Conservation (phyloP, 2,797 vertebrate genomes). For the Threskiornis aethiopicus region DNA sequence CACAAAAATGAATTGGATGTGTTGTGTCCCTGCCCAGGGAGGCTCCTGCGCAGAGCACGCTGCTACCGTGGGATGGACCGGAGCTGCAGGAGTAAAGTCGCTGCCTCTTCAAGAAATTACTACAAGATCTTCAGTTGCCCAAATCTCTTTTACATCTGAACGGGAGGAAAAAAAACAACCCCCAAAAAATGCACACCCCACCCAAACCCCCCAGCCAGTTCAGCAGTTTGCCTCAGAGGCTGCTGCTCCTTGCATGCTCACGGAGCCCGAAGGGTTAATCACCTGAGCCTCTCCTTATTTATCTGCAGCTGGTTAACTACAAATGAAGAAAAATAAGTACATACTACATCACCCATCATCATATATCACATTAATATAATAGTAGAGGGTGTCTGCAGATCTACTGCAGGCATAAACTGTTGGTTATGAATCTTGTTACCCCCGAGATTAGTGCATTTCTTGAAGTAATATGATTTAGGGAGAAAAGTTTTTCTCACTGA, state of each 20-base stretch:
- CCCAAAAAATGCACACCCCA: no score
- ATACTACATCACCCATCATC: neutral
- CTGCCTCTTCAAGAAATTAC: neutral
- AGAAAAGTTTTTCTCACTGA: neutral
- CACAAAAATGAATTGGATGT: rapidly evolving
- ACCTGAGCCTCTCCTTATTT: neutral
- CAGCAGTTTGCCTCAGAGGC: neutral
- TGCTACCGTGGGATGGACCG: rapidly evolving
- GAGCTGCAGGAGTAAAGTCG: neutral
- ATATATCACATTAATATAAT: neutral
- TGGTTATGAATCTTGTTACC: neutral
- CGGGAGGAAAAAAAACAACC: no score
- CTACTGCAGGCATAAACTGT: neutral
- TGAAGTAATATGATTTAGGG: neutral
- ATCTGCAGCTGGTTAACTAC: neutral
- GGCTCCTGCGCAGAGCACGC: neutral
- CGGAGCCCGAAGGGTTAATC: neutral
- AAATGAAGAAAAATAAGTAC: neutral
- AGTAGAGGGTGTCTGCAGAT: neutral
- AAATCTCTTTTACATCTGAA: neutral
- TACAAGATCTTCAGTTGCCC: neutral
- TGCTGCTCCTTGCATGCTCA: neutral
- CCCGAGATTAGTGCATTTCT: neutral
- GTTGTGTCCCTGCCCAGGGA: neutral
- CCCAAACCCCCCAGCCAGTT: neutral